Base-by-base conservation (phyloP, 2,888 invertebrate species). In the Malthinus seriepunctatus region DNA sequence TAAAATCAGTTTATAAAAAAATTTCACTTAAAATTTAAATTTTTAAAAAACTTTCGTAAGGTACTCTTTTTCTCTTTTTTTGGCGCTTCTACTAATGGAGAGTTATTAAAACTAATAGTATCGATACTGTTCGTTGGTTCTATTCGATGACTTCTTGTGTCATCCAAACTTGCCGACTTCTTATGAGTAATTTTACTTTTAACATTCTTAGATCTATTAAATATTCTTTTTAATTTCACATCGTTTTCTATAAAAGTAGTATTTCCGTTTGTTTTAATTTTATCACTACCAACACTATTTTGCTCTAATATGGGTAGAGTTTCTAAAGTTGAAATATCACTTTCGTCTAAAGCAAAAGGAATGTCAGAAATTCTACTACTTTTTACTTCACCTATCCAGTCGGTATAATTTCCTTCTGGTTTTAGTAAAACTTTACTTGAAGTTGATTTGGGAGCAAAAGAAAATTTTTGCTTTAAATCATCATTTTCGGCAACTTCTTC, bases 31-130 rank as follows among this genome's bases (percentile, higher is more conserved):
- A 56, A 56, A 35, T 12, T 60, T 34, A 63, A 50, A 39, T 34
- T 49, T 32, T 50, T 63, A 53, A 63, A 60, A 44, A 60, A 32
- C 32, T 42, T 52, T 50, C 60, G 90, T 66, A 92, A 82, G 71
- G 88, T 84, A 72, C 87, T 86, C 70, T 87, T 89, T 71, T 84
- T 86, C 64, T 80, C 80, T 70, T 86, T 87, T 60, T 80, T 81
- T 33, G 70, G 73, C 63, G 66, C 12, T 34, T 59, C 59, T 10
- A 23, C 34, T 14, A 34, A 6, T 9, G 31, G 32, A 64, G 60
- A 51, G 11, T 69, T 73, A n/a, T 67, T 72, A n/a, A 68, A 50
- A 60, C 69, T 70, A 38, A 63, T 55, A 15, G 65, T 65, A 44
- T 69, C 72, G 23, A 65, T 65, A 15, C 61, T 50, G 37, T 67